These are phyloP conservation scores for Micromesistius poutassou DNA, from an alignment of 2,797 vertebrate species.

Conservation along the genomic window DNA sequence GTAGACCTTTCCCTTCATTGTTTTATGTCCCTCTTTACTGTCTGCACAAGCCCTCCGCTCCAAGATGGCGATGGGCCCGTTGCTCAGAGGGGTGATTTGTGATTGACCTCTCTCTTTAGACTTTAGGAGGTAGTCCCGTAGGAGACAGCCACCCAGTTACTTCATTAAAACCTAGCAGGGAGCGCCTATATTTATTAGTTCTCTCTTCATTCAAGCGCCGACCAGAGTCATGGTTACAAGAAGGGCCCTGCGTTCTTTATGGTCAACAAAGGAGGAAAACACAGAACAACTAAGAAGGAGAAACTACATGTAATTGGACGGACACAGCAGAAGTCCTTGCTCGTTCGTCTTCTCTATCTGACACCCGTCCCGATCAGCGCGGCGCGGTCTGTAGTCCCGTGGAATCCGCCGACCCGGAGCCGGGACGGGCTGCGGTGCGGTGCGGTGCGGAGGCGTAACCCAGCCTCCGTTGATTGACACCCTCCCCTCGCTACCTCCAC, in stretches of 20 bases:
- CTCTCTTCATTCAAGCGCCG: constrained; percentile 32
- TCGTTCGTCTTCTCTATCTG: constrained; percentile 49
- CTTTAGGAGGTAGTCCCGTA: constrained; percentile 24
- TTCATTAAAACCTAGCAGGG: constrained; percentile 63
- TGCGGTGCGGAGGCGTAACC: constrained; percentile 40
- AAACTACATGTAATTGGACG: constrained; percentile 20
- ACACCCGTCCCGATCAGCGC: constrained; percentile 44
- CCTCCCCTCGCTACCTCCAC: background rate
- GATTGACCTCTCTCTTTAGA: constrained; percentile 45
- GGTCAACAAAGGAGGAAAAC: constrained; percentile 25
- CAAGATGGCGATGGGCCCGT: constrained; percentile 42
- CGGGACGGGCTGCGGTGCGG: background rate
- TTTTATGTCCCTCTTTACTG: constrained; percentile 54
- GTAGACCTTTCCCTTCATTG: constrained; percentile 56
- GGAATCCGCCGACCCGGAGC: constrained; percentile 19
- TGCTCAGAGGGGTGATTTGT: constrained; percentile 50
- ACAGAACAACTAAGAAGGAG: constrained; percentile 1
- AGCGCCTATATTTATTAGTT: constrained; percentile 42
- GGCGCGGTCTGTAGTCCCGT: constrained; percentile 28
- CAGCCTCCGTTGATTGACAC: constrained; percentile 49
- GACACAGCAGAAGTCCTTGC: background rate
- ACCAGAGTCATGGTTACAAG: constrained; percentile 53
- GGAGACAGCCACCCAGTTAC: constrained; percentile 49
- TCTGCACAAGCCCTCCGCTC: constrained; percentile 39
- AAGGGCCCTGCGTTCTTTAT: constrained; percentile 36